Evolutionary conservation across 2,113 vertebrate species (phyloP).

Genomic region (Sinocyclocheilus maitianheensis): DNA sequence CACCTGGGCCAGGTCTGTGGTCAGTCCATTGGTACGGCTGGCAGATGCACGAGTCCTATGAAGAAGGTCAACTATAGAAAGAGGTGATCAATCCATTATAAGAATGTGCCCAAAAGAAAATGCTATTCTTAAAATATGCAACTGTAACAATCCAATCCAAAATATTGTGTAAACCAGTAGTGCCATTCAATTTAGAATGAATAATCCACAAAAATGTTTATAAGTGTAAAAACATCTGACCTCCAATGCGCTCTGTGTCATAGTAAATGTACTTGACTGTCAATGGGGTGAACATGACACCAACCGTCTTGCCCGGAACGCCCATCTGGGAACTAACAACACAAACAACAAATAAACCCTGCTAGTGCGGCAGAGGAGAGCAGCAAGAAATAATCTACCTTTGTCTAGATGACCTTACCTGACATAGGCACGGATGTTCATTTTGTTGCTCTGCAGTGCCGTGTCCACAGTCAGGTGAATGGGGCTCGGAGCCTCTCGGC

Average conservation of each 20-base stretch:
- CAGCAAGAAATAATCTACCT: background rate
- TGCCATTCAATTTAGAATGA: background rate
- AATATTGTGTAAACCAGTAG: background rate
- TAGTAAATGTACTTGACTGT: conserved; percentile 92
- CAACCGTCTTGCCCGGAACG: conserved; percentile 93
- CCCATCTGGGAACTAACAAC: conserved; percentile 90
- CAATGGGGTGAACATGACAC: conserved; percentile 97
- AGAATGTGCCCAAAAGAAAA: background rate
- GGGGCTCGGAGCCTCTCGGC: conserved; percentile 92
- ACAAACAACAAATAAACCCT: conserved; percentile 33
- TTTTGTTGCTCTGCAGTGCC: conserved; percentile 90
- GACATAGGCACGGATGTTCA: conserved; percentile 96
- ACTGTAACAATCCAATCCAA: background rate
- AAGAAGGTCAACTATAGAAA: conserved; percentile 86
- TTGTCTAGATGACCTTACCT: conserved; percentile 75
- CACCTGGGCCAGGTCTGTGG: conserved; percentile 95
- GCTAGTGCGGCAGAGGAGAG: background rate
- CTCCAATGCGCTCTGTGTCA: conserved; percentile 95
- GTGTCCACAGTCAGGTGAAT: conserved; percentile 95
- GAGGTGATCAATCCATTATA: background rate
- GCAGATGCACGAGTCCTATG: conserved; percentile 88
- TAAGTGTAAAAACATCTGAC: conserved; percentile 70
- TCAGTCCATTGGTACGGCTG: conserved; percentile 87
- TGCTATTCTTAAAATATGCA: background rate
- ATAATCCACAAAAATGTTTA: background rate